Evolutionary conservation across 92 coral and sea anemone species (phyloP), one percentile per base, ranked within the genome.

Genomic region (Parazoanthus darwini): DNA sequence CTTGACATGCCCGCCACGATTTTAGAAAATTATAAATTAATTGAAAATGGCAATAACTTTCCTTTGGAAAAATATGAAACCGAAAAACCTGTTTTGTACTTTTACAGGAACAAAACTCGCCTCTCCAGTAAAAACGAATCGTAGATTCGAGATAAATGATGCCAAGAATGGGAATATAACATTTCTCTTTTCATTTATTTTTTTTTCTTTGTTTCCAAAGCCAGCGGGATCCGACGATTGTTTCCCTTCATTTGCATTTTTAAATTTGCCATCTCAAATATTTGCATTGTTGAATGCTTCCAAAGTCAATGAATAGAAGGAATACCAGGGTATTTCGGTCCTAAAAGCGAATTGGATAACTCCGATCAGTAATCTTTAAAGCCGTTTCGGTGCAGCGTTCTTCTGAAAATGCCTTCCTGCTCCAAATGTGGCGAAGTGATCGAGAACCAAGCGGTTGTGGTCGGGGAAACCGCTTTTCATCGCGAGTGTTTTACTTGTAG

Each of bases 161-260:
- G 70, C 70, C 70, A 63, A 23, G 70, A 63, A 63, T 63, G 70
- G 68, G 70, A 63, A 63, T 23, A 26, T 7, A 20, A 18, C 70
- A 46, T 25, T 56, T 54, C 26, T 13, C 36, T 58, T 80, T 54
- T n/a, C 18, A 11, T 25, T 26, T 79, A 23, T 7, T 79, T 54
- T 3, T 3, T 8, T 58, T 80, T 80, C 85, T 58, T 29, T 58
- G 33, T 26, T 54, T 68, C 37, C 22, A 38, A 56, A 51, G 38
- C 23, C 39, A 56, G 33, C 70, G 37, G 72, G 29, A 44, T n/a
- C 36, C 8, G 66, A 25, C 39, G 59, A 26, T 80, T 56, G 50
- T 80, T 36, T 15, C 67, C 66, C 44, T 46, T 48, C 5, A 84
- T 84, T 84, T 84, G 87, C 87, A 84, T 84, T 84, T 84, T 35